Conservation (phyloP, 2,113 vertebrate species). For the Poecilia latipinna region DNA sequence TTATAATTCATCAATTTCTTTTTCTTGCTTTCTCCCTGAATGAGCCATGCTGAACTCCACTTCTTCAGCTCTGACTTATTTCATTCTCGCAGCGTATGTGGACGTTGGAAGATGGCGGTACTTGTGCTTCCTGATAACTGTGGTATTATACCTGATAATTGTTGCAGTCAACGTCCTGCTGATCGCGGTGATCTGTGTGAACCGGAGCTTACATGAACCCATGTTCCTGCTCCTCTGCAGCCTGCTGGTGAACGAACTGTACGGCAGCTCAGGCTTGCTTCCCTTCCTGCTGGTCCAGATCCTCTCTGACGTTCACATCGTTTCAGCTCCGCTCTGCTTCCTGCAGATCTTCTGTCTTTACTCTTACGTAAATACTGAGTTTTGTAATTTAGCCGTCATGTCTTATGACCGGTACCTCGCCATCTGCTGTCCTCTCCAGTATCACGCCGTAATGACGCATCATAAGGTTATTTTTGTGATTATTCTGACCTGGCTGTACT, state of each 20-base stretch:
- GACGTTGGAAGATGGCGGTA: not conserved
- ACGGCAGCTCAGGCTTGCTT: not conserved
- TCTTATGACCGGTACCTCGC: not conserved
- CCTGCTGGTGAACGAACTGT: not conserved
- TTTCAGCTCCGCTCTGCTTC: not conserved
- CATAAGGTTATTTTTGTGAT: not conserved
- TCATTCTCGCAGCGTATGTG: constrained; percentile 12
- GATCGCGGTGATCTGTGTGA: not conserved
- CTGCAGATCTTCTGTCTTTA: not conserved
- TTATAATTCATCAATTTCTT: not conserved
- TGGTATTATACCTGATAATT: not conserved
- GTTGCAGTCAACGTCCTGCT: not conserved
- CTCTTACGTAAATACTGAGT: not conserved
- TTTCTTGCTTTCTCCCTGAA: not conserved
- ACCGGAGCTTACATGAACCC: not conserved
- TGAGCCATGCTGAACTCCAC: constrained; percentile 8
- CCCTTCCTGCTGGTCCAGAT: not conserved
- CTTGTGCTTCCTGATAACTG: not conserved
- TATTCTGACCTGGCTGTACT: not conserved
- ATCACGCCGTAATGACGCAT: not conserved
- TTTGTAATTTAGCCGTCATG: not conserved
- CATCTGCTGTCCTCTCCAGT: not conserved
- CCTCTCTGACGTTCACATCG: not conserved
- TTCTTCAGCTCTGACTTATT: not conserved
- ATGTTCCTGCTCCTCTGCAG: not conserved